Evolutionary conservation across 2,113 vertebrate species (phyloP).

Genomic region (Sebastes fasciatus): DNA sequence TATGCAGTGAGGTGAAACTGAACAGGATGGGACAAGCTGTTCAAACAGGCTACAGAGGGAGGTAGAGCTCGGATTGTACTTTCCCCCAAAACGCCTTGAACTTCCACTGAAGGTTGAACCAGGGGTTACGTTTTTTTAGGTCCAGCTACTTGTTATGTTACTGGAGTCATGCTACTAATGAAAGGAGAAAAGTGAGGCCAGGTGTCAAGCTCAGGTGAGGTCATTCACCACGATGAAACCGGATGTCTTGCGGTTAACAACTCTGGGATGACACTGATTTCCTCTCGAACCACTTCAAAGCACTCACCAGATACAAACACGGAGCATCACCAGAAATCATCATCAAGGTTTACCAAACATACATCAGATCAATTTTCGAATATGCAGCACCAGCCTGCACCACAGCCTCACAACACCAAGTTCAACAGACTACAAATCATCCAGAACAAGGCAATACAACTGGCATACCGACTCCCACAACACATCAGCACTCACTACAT

Average conservation of each 20-base stretch:
- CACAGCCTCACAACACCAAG: too few species aligned
- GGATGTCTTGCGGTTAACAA: conserved; percentile 9
- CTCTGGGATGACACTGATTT: background rate
- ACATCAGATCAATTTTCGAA: too few species aligned
- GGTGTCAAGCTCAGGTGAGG: conserved; percentile 58
- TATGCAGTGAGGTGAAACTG: conserved; percentile 60
- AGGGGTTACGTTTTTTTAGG: conserved; percentile 47
- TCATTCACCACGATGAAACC: conserved; percentile 11
- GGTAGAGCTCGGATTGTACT: conserved; percentile 47
- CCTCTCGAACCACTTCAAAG: background rate
- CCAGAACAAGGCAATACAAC: too few species aligned
- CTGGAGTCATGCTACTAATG: conserved; percentile 71
- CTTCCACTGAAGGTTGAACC: conserved; percentile 65
- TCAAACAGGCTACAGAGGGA: conserved; percentile 57
- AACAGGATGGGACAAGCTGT: conserved; percentile 81
- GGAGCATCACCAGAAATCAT: too few species aligned
- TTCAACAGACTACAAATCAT: too few species aligned
- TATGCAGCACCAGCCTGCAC: too few species aligned
- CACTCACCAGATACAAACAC: too few species aligned
- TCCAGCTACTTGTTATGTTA: conserved; percentile 35
- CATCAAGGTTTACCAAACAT: too few species aligned
- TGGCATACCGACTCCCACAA: too few species aligned
- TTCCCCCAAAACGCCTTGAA: conserved; percentile 63
- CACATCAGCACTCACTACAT: too few species aligned
- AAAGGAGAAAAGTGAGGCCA: conserved; percentile 61